Conservation (phyloP, 2,888 invertebrate genomes). For the Eudasyphora cyanicolor region DNA sequence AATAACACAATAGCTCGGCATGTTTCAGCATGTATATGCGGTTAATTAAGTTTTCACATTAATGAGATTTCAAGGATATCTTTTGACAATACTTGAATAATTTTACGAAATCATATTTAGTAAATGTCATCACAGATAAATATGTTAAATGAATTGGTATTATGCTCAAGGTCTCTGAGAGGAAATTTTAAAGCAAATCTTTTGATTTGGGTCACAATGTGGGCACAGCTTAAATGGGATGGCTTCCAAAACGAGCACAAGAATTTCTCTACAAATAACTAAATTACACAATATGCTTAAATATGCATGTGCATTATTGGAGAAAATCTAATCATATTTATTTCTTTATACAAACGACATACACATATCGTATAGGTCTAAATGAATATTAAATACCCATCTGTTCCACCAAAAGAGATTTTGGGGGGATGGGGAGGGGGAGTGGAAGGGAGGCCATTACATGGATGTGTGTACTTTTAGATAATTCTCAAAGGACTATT, state of each 20-base stretch:
- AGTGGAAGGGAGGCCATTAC: neutral
- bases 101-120: neutral
- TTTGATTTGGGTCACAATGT: neutral
- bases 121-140: neutral
- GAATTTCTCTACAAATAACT: neutral
- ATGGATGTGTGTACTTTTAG: neutral
- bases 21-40: no score
- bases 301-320: constrained; percentile 20
- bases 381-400: constrained; percentile 3
- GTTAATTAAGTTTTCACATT: no score
- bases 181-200: no score
- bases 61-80: neutral
- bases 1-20: no score
- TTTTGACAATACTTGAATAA: neutral
- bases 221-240: neutral
- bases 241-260: neutral
- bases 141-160: neutral
- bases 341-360: neutral
- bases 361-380: neutral
- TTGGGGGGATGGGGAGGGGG: no score
- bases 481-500: constrained; percentile 45
- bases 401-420: neutral
- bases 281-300: constrained; percentile 1
- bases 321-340: constrained; percentile 21
- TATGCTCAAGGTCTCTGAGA: neutral